These are phyloP conservation scores for Lordiphosa collinella DNA, from an alignment of 1,140 invertebrate genomes.

Conservation along the genomic window DNA sequence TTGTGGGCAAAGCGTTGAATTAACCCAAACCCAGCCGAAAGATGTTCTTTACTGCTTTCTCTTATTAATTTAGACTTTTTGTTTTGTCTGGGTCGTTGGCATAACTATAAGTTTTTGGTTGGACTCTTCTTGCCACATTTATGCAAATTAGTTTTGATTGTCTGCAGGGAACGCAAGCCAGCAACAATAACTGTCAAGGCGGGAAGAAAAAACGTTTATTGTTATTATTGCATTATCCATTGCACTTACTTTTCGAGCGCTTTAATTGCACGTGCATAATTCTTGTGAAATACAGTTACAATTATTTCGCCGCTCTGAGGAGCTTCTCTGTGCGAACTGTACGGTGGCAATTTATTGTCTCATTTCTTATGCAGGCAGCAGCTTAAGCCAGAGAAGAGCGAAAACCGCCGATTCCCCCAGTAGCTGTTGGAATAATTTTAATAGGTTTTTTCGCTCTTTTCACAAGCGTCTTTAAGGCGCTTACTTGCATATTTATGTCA, in stretches of 20 bases:
- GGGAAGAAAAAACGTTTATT: constrained; percentile 41
- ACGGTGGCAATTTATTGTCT: constrained; percentile 20
- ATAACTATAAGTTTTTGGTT: constrained; percentile 46
- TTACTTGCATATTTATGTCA: constrained; percentile 72
- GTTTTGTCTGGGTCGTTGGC: constrained; percentile 47
- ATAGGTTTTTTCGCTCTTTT: constrained; percentile 48
- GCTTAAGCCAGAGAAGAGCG: constrained; percentile 43
- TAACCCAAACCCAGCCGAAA: too few relatives aligned
- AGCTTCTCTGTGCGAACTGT: constrained; percentile 7
- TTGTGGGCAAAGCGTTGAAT: too few relatives aligned
- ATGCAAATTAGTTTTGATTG: constrained; percentile 78
- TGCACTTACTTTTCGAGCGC: constrained; percentile 28
- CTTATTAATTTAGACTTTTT: constrained; percentile 62
- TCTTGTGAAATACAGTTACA: constrained; percentile 72
- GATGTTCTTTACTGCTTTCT: constrained; percentile 45
- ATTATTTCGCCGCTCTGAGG: constrained; percentile 31
- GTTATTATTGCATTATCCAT: constrained; percentile 69
- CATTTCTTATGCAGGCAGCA: constrained; percentile 58
- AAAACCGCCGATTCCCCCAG: neutral
- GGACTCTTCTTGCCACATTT: constrained; percentile 59
- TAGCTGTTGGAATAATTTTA: constrained; percentile 40
- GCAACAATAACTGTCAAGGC: constrained; percentile 55
- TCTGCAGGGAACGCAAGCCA: constrained; percentile 42
- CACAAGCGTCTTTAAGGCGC: constrained; percentile 50
- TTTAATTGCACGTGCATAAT: constrained; percentile 74